Evolutionary conservation across 2,888 invertebrate genomes (phyloP).

Genomic region (Epistrophella euchroma): DNA sequence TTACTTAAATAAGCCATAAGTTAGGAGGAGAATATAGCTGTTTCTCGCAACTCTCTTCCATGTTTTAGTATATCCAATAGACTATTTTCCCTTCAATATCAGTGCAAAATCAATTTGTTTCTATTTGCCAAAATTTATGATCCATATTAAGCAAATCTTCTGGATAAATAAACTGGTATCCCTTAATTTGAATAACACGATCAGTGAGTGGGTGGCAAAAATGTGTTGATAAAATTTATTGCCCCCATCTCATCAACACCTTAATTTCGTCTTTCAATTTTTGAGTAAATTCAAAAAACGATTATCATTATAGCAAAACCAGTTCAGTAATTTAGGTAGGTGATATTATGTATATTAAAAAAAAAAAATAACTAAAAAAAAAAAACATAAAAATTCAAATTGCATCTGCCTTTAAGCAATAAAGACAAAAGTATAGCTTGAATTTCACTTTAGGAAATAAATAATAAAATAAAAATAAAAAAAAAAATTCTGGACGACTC

Average conservation of each 20-base stretch:
- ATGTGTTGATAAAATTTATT: constrained; percentile 10
- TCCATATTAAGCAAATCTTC: constrained; percentile 16
- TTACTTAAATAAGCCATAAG: neutral
- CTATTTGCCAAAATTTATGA: constrained; percentile 57
- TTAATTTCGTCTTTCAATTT: constrained; percentile 12
- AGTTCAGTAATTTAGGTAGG: no score
- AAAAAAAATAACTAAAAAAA: neutral
- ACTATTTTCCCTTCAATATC: constrained; percentile 4
- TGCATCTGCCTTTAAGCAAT: constrained; percentile 27
- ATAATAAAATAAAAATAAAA: neutral
- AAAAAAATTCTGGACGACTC: constrained; percentile 13
- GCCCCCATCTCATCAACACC: constrained; percentile 26
- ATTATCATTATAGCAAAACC: constrained; percentile 3
- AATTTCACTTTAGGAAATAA: constrained; percentile 18
- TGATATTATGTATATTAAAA: neutral
- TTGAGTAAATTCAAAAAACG: neutral
- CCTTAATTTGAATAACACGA: constrained; percentile 5
- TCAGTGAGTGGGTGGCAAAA: constrained; percentile 19
- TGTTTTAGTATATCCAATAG: neutral
- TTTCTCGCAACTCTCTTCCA: neutral
- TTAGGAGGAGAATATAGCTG: neutral
- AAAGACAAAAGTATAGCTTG: constrained; percentile 6
- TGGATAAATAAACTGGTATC: neutral
- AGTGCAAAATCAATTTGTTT: constrained; percentile 51
- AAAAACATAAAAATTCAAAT: constrained; percentile 9